These are phyloP conservation scores for Hippopotamus amphibius DNA, from an alignment of 2,113 vertebrate genomes.

Conservation along the genomic window DNA sequence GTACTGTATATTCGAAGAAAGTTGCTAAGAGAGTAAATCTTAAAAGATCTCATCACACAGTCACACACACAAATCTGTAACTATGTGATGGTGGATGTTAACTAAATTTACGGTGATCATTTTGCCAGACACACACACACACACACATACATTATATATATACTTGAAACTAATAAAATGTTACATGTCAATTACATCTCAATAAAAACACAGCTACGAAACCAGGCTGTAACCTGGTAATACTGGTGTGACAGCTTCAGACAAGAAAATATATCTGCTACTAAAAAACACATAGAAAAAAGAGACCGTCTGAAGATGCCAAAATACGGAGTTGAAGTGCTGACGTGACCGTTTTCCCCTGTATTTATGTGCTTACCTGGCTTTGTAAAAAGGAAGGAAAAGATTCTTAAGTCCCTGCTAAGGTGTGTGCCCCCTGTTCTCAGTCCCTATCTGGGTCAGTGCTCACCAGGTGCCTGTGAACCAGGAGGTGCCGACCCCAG, in stretches of 20 bases:
- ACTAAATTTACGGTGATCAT: too few species aligned
- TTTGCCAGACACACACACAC: too few species aligned
- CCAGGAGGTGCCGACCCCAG: background rate
- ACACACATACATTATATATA: too few species aligned
- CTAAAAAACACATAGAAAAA: background rate
- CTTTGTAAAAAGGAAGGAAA: background rate
- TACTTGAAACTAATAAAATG: too few species aligned
- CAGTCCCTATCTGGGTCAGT: rapidly evolving
- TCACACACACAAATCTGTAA: too few species aligned
- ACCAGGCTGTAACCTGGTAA: background rate
- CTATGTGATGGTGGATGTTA: too few species aligned
- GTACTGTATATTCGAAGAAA: background rate
- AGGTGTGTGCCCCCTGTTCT: background rate
- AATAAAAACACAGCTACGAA: background rate
- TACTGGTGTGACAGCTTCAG: background rate
- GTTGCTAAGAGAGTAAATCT: background rate
- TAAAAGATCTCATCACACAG: background rate
- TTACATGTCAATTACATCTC: too few species aligned
- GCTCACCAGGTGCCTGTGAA: background rate
- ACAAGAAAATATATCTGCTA: background rate
- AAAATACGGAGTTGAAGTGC: background rate
- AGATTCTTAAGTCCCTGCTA: background rate
- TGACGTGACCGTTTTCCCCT: background rate
- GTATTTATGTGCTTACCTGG: background rate
- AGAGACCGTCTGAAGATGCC: background rate